phyloP scores from a whole-genome alignment of 2,113 vertebrate genomes.

The Psittacara wagleri region DNA sequence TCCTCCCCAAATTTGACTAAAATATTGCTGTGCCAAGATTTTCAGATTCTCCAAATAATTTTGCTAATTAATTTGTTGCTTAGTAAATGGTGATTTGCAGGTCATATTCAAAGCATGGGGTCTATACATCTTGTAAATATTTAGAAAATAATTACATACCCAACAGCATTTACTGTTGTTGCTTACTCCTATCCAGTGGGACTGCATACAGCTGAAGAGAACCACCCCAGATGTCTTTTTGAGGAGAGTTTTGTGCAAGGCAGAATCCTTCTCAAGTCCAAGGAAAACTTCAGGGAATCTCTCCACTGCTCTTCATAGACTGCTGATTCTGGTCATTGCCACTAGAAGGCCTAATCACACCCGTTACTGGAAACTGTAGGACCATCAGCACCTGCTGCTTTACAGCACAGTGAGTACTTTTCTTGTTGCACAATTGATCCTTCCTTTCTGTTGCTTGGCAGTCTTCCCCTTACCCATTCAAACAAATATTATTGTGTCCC shows the following conservation, averaged over 20 bases:
- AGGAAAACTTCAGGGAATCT: background rate
- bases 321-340: background rate
- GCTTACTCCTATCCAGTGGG: background rate
- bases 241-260: background rate
- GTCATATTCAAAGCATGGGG: background rate
- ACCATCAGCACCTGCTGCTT: background rate
- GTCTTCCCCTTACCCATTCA: background rate
- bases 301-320: background rate
- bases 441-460: background rate
- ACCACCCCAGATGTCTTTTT: background rate
- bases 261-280: background rate
- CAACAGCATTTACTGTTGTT: background rate
- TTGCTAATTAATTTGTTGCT: background rate
- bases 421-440: background rate
- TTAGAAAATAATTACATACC: background rate
- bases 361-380: background rate
- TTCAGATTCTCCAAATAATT: background rate
- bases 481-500: background rate
- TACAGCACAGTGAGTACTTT: background rate
- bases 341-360: background rate
- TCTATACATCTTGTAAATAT: background rate
- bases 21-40: background rate
- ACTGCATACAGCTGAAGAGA: background rate
- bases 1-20: background rate
- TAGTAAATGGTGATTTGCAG: background rate